Base-by-base conservation (phyloP, 1,140 invertebrate genomes). In the Bombus impatiens region DNA sequence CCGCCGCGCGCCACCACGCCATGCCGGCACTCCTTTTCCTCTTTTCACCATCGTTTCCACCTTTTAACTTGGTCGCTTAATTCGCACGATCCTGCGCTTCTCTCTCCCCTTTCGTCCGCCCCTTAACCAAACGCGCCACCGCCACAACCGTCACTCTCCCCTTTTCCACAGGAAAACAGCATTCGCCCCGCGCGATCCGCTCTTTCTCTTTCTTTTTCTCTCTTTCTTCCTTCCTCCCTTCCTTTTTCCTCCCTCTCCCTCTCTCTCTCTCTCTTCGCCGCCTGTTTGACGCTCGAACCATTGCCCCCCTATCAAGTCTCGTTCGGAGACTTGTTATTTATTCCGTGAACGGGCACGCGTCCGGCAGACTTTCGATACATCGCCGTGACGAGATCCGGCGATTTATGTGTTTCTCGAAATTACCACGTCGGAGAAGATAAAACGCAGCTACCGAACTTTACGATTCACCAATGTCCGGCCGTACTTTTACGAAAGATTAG, bases 1-100 rank as follows among this genome's bases (percentile, higher is more conserved):
- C 15, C 53, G 44, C 5, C 47, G 15, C 6, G 15, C 44, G 15
- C 47, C 47, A 18, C 15, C 13, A 1, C 47, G 18, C 15, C 18
- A 18, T 22, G 18, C 68, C 12, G 8, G 0, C 44, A 53, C 28
- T 18, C 75, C 53, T n/a, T 78, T 71, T 59, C 76, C 62, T 62
- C 82, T n/a, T 65, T 79, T 72, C 83, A 40, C 77, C n/a, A 53
- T 84, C 83, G 40, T 84, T 84, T 84, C 83, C 83, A 84, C 83
- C 83, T 80, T 84, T 84, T 84, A 84, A 85, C 77, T 78, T 71
- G 10, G 83, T 62, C 68, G 77, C 77, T 84, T 84, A 72, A 84
- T 84, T 84, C 82, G 40, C 53, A 53, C 82, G 53, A 84, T 71
- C 47, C 47, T n/a, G 35, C 35, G 3, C 47, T n/a, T 5, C n/a